A percentile compares a stretch with the other conserved stretches of the same genome.
phyloP scores from a whole-genome alignment of 2,888 invertebrate genomes.

The Cyrtodaria siliqua region DNA sequence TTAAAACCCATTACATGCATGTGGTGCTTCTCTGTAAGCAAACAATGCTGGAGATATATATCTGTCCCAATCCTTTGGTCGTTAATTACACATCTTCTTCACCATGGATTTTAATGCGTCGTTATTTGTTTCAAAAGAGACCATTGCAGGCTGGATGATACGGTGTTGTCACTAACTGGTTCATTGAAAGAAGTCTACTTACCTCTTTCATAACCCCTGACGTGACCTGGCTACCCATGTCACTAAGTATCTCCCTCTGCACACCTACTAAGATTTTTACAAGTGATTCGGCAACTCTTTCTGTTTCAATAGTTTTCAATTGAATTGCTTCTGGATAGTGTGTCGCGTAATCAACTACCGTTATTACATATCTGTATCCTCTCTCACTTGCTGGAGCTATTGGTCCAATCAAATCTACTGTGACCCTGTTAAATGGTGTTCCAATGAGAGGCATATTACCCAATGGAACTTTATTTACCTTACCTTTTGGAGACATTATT shows the following conservation, averaged over 20 bases:
- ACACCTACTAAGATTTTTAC: slow-evolving; percentile 39
- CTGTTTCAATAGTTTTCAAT: slow-evolving; percentile 27
- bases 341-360: slow-evolving; percentile 48
- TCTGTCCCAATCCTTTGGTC: slow-evolving; percentile 63
- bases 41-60: slow-evolving; percentile 55
- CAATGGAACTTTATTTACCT: not conserved
- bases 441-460: slow-evolving; percentile 59
- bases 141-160: slow-evolving; percentile 63
- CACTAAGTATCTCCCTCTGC: slow-evolving; percentile 50
- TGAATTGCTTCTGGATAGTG: slow-evolving; percentile 25
- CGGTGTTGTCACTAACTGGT: slow-evolving; percentile 50
- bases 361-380: slow-evolving; percentile 29
- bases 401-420: slow-evolving; percentile 58
- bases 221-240: slow-evolving; percentile 57
- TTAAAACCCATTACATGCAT: slow-evolving; percentile 52
- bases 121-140: slow-evolving; percentile 62
- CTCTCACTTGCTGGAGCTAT: slow-evolving; percentile 24
- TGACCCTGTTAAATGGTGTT: slow-evolving; percentile 50
- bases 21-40: slow-evolving; percentile 61
- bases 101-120: slow-evolving; percentile 63
- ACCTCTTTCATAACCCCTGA: slow-evolving; percentile 61
- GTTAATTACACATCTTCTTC: slow-evolving; percentile 41
- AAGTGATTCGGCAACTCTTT: slow-evolving; percentile 49
- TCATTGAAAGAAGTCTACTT: slow-evolving; percentile 42
- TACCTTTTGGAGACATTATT: slow-evolving; percentile 14